A percentile compares a stretch with the other conserved stretches of the same genome.
phyloP scores from a whole-genome alignment of 1,140 invertebrate genomes.

The Drosophila nebulosa region DNA sequence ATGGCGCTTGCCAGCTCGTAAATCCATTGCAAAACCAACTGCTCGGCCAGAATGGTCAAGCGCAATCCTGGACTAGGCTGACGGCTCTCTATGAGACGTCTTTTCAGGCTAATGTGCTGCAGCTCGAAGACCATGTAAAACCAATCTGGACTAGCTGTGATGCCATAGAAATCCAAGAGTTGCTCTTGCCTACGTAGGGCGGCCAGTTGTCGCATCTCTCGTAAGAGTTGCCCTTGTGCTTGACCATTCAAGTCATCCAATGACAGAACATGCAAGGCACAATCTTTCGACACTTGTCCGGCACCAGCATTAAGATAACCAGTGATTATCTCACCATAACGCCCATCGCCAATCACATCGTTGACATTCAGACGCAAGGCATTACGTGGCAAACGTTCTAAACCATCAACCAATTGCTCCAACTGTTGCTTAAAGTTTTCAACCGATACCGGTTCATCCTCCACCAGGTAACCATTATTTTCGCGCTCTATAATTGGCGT shows the following conservation, averaged over 20 bases:
- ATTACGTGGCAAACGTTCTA: slow-evolving; percentile 86
- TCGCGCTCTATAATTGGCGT: slow-evolving; percentile 86
- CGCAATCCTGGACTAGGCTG: slow-evolving; percentile 77
- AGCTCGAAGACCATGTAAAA: slow-evolving; percentile 87
- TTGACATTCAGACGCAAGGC: slow-evolving; percentile 86
- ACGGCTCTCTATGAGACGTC: slow-evolving; percentile 75
- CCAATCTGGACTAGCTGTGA: slow-evolving; percentile 88
- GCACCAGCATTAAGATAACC: slow-evolving; percentile 82
- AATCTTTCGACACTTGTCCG: slow-evolving; percentile 39
- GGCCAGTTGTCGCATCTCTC: slow-evolving; percentile 88
- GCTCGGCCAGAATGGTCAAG: slow-evolving; percentile 82
- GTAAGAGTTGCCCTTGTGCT: slow-evolving; percentile 86
- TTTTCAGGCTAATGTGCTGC: slow-evolving; percentile 86
- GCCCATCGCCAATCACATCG: slow-evolving; percentile 86
- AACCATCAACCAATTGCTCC: slow-evolving; percentile 53
- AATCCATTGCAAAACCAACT: slow-evolving; percentile 73
- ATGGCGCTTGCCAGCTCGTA: slow-evolving; percentile 85
- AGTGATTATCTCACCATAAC: slow-evolving; percentile 88
- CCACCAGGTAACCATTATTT: slow-evolving; percentile 87
- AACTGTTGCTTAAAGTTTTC: slow-evolving; percentile 87
- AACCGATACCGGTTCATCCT: slow-evolving; percentile 84
- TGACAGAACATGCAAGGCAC: slow-evolving; percentile 70
- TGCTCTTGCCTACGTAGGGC: slow-evolving; percentile 86
- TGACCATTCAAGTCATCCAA: slow-evolving; percentile 84
- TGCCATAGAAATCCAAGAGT: slow-evolving; percentile 88